A percentile compares a stretch with the other conserved stretches of the same genome.
These are phyloP conservation scores for Andrena chrysosceles DNA, from an alignment of 2,888 invertebrate genomes.

Conservation along the genomic window DNA sequence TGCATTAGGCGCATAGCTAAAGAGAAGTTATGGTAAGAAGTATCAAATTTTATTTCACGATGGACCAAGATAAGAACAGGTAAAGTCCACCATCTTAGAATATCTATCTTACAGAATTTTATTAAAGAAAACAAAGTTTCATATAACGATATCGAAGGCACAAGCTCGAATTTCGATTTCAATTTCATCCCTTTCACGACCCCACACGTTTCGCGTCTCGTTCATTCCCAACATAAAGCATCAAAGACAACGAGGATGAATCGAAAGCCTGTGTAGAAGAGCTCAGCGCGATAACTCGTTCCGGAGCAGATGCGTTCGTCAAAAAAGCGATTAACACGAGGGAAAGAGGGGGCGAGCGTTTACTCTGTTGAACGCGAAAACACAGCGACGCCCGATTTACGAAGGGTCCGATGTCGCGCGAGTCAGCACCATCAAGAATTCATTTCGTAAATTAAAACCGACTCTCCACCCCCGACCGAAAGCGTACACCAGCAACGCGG, in stretches of 20 bases:
- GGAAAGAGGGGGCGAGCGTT: background rate
- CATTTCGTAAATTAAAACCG: constrained; percentile 62
- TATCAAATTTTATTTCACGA: background rate
- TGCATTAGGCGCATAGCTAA: background rate
- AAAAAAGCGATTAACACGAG: constrained; percentile 45
- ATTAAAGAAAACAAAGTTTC: background rate
- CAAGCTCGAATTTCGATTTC: background rate
- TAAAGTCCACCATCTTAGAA: background rate
- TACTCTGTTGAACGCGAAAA: constrained; percentile 26
- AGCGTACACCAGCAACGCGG: background rate
- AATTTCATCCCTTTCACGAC: background rate
- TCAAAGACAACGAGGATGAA: constrained; percentile 24
- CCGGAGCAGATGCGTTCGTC: constrained; percentile 32
- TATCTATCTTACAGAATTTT: background rate
- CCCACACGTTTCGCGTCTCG: background rate
- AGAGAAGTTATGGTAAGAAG: background rate
- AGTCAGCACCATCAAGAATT: constrained; percentile 61
- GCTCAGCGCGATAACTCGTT: constrained; percentile 41
- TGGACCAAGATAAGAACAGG: background rate
- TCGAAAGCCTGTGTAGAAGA: constrained; percentile 27
- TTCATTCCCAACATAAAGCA: constrained; percentile 12
- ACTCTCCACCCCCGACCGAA: background rate
- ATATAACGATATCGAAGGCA: background rate
- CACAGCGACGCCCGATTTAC: constrained; percentile 54
- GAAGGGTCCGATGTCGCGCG: constrained; percentile 37